Evolutionary conservation across 37 sponge, comb jelly and placozoan genomes (phyloP), one percentile per base, ranked within the genome.

Genomic region (Crambe crambe): DNA sequence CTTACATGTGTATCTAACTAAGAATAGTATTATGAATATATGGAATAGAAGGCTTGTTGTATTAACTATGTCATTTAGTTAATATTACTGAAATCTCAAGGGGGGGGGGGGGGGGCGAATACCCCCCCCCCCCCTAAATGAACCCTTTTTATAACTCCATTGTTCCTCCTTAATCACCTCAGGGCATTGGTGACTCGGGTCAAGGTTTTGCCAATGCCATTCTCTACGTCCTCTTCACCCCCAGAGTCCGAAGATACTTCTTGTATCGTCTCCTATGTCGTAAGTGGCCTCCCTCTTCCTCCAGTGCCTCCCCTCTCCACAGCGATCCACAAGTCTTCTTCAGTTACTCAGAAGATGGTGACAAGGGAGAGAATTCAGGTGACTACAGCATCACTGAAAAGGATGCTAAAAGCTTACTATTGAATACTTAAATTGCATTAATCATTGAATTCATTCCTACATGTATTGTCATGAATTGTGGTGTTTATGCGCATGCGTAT

Each of bases 171-270:
- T 47, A 6, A 15, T 47, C 51, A 6, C 12, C 51, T 38, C 63
- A 88, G 88, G 88, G 88, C 42, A 88, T 88, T 71, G 88, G 88
- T 51, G 88, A 88, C 66, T 81, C 82, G 0, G 88, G 83, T 12
- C 88, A 88, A 72, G 88, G 88, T 27, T 25, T 82, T 63, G 83
- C 78, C 43, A 88, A 88, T 69, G 78, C 77, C 20, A 58, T 88
- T 21, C 78, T 88, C 12, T 88, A 82, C 42, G 77, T 76, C 17
- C 47, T 88, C 41, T 76, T 82, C 56, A 82, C 88, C 4, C 59
- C 69, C 12, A 80, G 61, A 37, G 88, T 82, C n/a, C 76, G 88
- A 54, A 63, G 57, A 3, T 58, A 39, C 25, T 81, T 72, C 62
- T 17, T 83, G 6, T 2, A 37, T 20, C 38, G 22, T 8, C 62